A percentile compares a stretch with the other conserved stretches of the same genome.
These are phyloP conservation scores for Buphagus erythrorhynchus DNA, from an alignment of 2,797 vertebrate genomes.

Conservation along the genomic window DNA sequence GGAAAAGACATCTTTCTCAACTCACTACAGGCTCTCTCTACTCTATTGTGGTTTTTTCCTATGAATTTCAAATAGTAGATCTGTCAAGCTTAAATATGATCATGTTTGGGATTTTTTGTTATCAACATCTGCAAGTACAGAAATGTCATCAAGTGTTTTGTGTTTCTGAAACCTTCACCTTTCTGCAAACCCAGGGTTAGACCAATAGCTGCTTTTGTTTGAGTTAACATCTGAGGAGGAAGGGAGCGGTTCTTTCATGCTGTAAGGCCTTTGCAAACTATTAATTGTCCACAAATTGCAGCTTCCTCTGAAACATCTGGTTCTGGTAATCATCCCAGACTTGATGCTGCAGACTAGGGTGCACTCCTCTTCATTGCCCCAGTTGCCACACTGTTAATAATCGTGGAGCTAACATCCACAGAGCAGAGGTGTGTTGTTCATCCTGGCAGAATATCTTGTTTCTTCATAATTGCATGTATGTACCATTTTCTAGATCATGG, in stretches of 20 bases:
- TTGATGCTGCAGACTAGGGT: background rate
- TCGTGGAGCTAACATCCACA: background rate
- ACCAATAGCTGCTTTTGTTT: background rate
- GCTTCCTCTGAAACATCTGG: slow-evolving; percentile 4
- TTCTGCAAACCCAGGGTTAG: background rate
- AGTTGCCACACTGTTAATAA: background rate
- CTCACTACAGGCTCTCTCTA: background rate
- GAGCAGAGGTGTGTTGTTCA: background rate
- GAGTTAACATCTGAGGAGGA: background rate
- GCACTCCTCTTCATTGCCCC: background rate
- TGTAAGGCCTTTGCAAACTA: background rate
- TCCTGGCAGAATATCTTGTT: background rate
- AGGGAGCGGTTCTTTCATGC: background rate
- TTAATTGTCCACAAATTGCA: background rate
- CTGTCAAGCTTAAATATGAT: background rate
- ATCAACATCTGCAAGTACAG: background rate
- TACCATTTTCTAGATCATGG: background rate
- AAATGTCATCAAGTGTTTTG: background rate
- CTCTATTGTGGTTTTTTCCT: background rate
- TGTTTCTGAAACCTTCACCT: background rate
- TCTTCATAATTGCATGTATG: background rate
- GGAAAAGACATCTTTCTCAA: background rate
- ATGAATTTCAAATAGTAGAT: background rate
- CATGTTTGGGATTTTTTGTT: accelerated
- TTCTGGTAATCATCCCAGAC: background rate